phyloP scores from a whole-genome alignment of 1,140 invertebrate species.

The Hypothenemus hampei region DNA sequence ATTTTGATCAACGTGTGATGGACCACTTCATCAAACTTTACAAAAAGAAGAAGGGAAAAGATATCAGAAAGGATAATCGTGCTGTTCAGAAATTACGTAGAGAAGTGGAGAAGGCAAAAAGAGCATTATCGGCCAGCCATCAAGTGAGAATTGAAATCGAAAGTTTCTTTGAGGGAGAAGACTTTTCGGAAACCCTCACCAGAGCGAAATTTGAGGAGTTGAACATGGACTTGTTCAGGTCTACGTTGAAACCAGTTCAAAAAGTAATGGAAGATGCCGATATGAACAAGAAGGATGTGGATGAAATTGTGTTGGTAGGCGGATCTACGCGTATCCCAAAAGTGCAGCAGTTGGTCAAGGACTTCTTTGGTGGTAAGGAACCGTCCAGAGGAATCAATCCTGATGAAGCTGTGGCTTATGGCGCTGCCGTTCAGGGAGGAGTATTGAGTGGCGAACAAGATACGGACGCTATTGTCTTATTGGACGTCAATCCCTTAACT shows the following conservation, averaged over 20 bases:
- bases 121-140: constrained; percentile 90
- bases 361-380: constrained; percentile 98
- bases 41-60: constrained; percentile 99
- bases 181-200: constrained; percentile 98
- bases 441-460: constrained; percentile 86
- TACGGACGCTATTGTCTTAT: constrained; percentile 91
- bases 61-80: constrained; percentile 91
- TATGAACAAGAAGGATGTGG: constrained; percentile 97
- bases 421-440: constrained; percentile 97
- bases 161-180: constrained; percentile 97
- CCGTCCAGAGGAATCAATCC: constrained; percentile 97
- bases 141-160: constrained; percentile 99
- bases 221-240: constrained; percentile 98
- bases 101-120: constrained; percentile 97
- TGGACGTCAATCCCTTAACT: constrained; percentile 97
- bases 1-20: constrained; percentile 98
- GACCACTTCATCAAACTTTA: constrained; percentile 98
- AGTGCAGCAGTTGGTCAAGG: constrained; percentile 97
- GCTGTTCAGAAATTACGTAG: constrained; percentile 94
- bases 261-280: constrained; percentile 95
- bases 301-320: constrained; percentile 98
- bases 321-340: constrained; percentile 99
- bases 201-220: constrained; percentile 99
- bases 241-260: constrained; percentile 97
- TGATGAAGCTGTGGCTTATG: constrained; percentile 96